These are phyloP conservation scores for Dromius quadrimaculatus DNA, from an alignment of 2,888 invertebrate species.

Conservation along the genomic window DNA sequence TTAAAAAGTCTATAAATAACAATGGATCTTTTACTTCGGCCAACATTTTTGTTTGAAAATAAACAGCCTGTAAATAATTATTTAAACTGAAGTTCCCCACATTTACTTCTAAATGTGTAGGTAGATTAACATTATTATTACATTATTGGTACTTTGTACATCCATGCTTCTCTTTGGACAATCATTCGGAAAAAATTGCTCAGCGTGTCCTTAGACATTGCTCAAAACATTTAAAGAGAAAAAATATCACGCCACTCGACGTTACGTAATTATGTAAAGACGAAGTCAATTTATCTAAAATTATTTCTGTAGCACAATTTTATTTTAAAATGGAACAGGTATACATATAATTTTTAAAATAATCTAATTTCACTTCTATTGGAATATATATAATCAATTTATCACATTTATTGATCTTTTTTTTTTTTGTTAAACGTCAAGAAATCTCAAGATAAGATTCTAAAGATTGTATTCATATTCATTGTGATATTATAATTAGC, in stretches of 20 bases:
- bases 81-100: constrained; percentile 31
- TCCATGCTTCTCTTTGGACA: constrained; percentile 16
- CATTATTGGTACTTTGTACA: constrained; percentile 31
- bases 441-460: too few species aligned
- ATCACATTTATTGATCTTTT: too few species aligned
- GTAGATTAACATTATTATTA: neutral
- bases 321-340: too few species aligned
- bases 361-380: too few species aligned
- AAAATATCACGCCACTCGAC: constrained; percentile 24
- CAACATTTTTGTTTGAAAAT: constrained; percentile 35
- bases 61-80: constrained; percentile 9
- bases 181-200: neutral
- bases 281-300: too few species aligned
- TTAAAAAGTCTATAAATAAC: constrained; percentile 11
- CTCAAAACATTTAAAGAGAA: constrained; percentile 25
- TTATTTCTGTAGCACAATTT: too few species aligned
- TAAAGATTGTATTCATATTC: too few species aligned
- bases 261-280: constrained; percentile 1
- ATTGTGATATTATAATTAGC: too few species aligned
- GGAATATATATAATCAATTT: too few species aligned
- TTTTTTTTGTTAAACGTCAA: too few species aligned
- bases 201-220: constrained; percentile 22
- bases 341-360: too few species aligned
- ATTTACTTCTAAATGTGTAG: too few species aligned
- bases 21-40: constrained; percentile 11